Evolutionary conservation across 2,113 vertebrate species (phyloP).

Genomic region (Bagarius yarrelli): DNA sequence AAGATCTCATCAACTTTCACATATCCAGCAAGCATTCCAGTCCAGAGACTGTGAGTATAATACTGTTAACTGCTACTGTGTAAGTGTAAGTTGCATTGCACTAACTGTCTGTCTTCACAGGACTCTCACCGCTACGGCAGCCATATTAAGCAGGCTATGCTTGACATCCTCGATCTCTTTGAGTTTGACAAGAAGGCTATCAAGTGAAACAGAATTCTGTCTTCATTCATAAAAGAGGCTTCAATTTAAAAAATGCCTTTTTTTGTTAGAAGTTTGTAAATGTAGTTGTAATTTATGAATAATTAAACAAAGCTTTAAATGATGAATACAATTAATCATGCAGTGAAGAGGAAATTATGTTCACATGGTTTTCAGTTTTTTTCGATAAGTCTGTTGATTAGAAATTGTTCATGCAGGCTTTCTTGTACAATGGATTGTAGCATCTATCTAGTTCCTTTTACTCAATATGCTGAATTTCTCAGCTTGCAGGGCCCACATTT

Average conservation of each 20-base stretch:
- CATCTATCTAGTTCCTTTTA: conserved; percentile 27
- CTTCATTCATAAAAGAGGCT: conserved; percentile 27
- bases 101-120: conserved; percentile 58
- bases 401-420: background rate
- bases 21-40: conserved; percentile 94
- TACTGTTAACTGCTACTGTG: background rate
- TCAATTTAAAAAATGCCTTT: conserved; percentile 34
- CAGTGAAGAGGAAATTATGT: background rate
- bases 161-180: conserved; percentile 81
- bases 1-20: conserved; percentile 89
- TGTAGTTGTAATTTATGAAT: conserved; percentile 53
- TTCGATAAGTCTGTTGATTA: conserved; percentile 33
- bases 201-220: conserved; percentile 68
- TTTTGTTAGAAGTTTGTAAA: conserved; percentile 42
- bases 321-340: conserved; percentile 1
- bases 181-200: conserved; percentile 67
- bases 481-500: conserved; percentile 46
- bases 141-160: conserved; percentile 82
- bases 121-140: conserved; percentile 89
- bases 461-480: background rate
- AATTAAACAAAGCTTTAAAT: conserved; percentile 47
- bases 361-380: conserved; percentile 51
- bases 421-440: background rate
- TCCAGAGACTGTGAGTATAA: conserved; percentile 82
- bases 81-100: background rate